phyloP scores from a whole-genome alignment of 2,888 invertebrate species.

The Synergus itoensis region DNA sequence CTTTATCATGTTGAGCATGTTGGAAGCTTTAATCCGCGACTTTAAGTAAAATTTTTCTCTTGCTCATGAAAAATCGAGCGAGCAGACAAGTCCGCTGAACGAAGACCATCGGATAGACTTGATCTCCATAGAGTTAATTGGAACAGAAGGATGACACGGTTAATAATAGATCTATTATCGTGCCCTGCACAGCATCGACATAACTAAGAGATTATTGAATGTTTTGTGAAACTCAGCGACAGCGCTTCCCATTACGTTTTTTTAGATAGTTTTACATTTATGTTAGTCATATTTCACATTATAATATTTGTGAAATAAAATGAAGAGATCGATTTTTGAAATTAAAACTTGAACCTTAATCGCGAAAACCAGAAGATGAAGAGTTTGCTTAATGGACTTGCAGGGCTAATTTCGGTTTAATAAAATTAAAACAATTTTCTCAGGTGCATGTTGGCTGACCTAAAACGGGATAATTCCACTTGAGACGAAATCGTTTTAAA shows the following conservation, averaged over 20 bases:
- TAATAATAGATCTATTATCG: slow-evolving; percentile 64
- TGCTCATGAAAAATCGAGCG: slow-evolving; percentile 46
- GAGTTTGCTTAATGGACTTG: too few species aligned
- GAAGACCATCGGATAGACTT: slow-evolving; percentile 48
- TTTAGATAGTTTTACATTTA: neutral
- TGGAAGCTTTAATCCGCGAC: slow-evolving; percentile 6
- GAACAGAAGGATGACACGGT: slow-evolving; percentile 57
- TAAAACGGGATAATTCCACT: slow-evolving; percentile 9
- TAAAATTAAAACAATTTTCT: too few species aligned
- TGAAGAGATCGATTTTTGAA: too few species aligned
- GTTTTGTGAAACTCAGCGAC: neutral
- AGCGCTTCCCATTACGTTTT: neutral
- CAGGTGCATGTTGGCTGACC: slow-evolving; percentile 14
- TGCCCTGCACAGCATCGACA: slow-evolving; percentile 40
- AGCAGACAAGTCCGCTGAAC: slow-evolving; percentile 46
- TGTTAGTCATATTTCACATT: neutral
- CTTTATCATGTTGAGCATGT: slow-evolving; percentile 1
- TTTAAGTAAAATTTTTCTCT: slow-evolving; percentile 20
- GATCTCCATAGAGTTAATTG: slow-evolving; percentile 59
- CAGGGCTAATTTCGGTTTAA: too few species aligned
- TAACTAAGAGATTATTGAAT: slow-evolving; percentile 27
- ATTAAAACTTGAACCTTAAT: too few species aligned
- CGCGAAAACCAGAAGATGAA: too few species aligned
- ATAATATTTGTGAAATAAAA: too few species aligned
- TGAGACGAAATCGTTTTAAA: slow-evolving; percentile 24